Percentiles rank a stretch among this genome's conserved stretches.
These are phyloP conservation scores for Ceyx cyanopectus DNA, from an alignment of 2,113 vertebrate genomes.

Conservation along the genomic window DNA sequence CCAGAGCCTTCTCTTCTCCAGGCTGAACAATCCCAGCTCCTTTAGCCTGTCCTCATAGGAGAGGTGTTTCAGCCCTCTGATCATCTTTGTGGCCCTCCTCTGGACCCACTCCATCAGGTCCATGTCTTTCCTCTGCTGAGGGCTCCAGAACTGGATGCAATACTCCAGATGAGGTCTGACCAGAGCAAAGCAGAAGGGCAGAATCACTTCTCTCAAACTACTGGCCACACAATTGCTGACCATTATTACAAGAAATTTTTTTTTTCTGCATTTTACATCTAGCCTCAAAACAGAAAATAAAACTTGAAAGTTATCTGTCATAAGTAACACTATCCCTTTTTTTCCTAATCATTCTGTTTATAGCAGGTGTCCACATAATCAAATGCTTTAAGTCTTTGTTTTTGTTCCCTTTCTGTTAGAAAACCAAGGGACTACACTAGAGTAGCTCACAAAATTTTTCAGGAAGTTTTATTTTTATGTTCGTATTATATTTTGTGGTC, in stretches of 20 bases:
- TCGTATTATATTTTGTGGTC: not conserved
- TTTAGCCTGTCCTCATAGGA: too few species aligned
- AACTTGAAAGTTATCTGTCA: not conserved
- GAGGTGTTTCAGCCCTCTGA: too few species aligned
- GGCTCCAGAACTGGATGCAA: too few species aligned
- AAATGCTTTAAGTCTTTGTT: not conserved
- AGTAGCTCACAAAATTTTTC: not conserved
- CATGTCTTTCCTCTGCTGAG: too few species aligned
- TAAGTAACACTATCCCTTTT: not conserved
- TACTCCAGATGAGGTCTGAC: too few species aligned
- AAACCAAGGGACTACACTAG: not conserved
- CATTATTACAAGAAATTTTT: not conserved
- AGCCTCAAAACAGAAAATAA: not conserved
- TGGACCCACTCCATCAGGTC: too few species aligned
- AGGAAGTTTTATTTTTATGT: not conserved
- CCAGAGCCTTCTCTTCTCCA: too few species aligned
- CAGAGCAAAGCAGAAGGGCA: too few species aligned
- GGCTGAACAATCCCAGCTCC: too few species aligned
- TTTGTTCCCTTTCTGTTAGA: not conserved
- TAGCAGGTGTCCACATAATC: not conserved
- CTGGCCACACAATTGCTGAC: too few species aligned
- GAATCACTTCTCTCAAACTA: too few species aligned
- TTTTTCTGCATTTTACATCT: not conserved
- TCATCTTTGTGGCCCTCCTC: too few species aligned
- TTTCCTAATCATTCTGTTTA: not conserved